Evolutionary conservation across 2,888 invertebrate species (phyloP), one percentile per base, ranked within the genome.

Genomic region (Scaptomyza reducta): DNA sequence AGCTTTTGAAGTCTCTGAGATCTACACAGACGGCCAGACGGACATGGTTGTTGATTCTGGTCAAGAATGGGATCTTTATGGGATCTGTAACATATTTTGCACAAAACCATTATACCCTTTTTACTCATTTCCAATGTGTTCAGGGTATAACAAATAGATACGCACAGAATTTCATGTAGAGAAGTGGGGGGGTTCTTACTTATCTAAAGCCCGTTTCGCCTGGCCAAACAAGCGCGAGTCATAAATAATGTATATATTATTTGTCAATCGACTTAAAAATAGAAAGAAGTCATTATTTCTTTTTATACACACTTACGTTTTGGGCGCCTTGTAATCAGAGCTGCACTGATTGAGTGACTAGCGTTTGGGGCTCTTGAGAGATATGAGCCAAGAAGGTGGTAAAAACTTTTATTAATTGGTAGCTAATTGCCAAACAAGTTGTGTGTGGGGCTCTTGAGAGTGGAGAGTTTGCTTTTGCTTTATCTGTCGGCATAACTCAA

Each of bases 341-440:
- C 25, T n/a, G 49, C 51, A 40, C 51, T 61, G 74, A 70, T 74
- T 74, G 53, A 54, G 40, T 9, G 44, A 18, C 55, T 57, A 22
- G 45, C 18, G 51, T 22, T 47, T 29, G n/a, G 9, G 6, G 35
- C 25, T 38, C 6, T 38, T 38, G 14, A 7, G 33, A 56, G 74
- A 77, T 79, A 79, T 60, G 57, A 51, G 46, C n/a, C 54, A 27
- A 33, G 54, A 40, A 41, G 40, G 56, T 56, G 53, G 41, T 68
- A 59, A 62, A 72, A 73, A 64, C 47, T 79, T 79, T 77, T 81
- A 84, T 84, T 84, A 81, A 81, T 81, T 66, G 77, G 50, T 66
- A 65, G 53, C 69, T 81, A 81, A 81, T 81, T 81, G 63, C 71
- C 49, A 40, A 40, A 33, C 49, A 41, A 35, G 42, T 40, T 22